These are phyloP conservation scores for Acomys russatus DNA, from an alignment of 2,797 vertebrate species.

Conservation along the genomic window DNA sequence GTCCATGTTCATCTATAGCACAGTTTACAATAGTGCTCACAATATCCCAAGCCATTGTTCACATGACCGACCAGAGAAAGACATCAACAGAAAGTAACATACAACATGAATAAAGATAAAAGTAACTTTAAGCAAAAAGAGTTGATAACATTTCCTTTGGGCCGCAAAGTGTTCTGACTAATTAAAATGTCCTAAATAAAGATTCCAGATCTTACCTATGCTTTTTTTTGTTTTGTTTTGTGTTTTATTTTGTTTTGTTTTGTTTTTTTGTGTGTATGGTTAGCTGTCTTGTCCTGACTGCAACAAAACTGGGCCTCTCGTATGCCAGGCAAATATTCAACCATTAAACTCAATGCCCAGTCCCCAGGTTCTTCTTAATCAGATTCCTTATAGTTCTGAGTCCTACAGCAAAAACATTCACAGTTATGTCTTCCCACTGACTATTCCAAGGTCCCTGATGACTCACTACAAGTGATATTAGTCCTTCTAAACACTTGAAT, in stretches of 20 bases:
- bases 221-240: not conserved
- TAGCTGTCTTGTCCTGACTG: not conserved
- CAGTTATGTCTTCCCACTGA: not conserved
- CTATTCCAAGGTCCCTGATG: not conserved
- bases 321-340: not conserved
- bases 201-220: not conserved
- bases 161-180: constrained; percentile 21
- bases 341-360: not conserved
- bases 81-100: not conserved
- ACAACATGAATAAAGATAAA: not conserved
- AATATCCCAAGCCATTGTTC: not conserved
- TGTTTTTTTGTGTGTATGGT: not conserved
- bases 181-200: not conserved
- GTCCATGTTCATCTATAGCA: not conserved
- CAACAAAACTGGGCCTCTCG: not conserved
- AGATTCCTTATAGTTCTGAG: constrained; percentile 18
- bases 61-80: not conserved
- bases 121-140: constrained; percentile 6
- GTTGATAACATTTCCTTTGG: not conserved
- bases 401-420: not conserved
- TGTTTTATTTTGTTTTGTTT: not conserved
- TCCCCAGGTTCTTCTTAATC: not conserved
- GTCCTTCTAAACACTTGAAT: constrained; percentile 8
- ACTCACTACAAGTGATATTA: not conserved
- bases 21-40: not conserved